Base-by-base conservation (phyloP, 2,797 vertebrate species). In the Siniperca obscura region DNA sequence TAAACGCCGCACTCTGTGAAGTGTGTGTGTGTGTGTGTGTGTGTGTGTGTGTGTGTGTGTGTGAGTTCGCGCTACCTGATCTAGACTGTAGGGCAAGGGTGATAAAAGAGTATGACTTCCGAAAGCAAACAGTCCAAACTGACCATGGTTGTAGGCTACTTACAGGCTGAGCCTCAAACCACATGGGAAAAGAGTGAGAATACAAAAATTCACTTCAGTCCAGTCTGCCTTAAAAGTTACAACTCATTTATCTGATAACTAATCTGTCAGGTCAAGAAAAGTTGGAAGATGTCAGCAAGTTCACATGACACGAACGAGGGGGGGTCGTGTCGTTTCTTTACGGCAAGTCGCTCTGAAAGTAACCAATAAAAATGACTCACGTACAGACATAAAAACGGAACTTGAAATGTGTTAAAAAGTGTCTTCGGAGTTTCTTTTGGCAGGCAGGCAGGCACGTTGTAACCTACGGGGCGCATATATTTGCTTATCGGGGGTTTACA, bases 101-200 rank as follows among this genome's bases (percentile, higher is more conserved):
- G 87, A 89, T 88, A 80, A 56, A 56, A 86, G 70, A 27, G 69
- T 3, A 67, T 25, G 72, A 86, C 81, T 85, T 90, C 79, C 83
- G 68, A 82, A 70, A 77, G 66, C 64, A 84, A 91, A 90, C 82
- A 74, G 82, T 83, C 82, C 70, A 81, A 77, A 79, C 75, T 72
- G 40, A 42, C 40, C 11, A 42, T 12, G 40, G 40, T 11, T 42
- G 40, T 3, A 42, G 11, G 10, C 40, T 42, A 42, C 40, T 42
- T 86, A 74, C 80, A 72, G 62, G 10, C 56, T 6, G 66, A 66
- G 21, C 34, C 67, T 46, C 57, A 69, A 78, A 78, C 66, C 92
- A 85, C 87, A 81, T 88, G 87, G 75, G 77, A 74, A 34, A 22
- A 13, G 7, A n/a, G 5, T 2, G 8, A 38, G 16, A 0, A 9